These are phyloP conservation scores for Bombus superbus DNA, from an alignment of 1,140 invertebrate species.

Conservation along the genomic window DNA sequence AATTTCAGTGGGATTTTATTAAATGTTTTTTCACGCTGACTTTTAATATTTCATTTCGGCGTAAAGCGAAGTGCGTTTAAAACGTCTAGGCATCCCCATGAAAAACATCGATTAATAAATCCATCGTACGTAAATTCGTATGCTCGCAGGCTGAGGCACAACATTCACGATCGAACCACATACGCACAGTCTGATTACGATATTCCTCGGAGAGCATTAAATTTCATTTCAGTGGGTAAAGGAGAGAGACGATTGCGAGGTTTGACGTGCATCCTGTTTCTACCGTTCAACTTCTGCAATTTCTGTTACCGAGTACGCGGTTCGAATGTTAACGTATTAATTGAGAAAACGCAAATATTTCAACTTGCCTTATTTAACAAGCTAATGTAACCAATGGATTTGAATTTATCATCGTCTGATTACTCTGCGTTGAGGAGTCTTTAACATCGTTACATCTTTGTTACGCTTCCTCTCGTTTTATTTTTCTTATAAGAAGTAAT, in stretches of 20 bases:
- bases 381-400: background rate
- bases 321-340: background rate
- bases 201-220: slow-evolving; percentile 42
- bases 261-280: slow-evolving; percentile 24
- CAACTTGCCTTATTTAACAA: background rate
- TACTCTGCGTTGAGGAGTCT: background rate
- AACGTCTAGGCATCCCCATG: background rate
- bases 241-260: background rate
- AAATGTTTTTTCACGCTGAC: background rate
- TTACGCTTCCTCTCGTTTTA: background rate
- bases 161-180: slow-evolving; percentile 22
- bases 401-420: background rate
- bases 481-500: too few species aligned
- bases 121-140: slow-evolving; percentile 3
- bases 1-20: background rate
- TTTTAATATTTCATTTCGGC: background rate
- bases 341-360: background rate
- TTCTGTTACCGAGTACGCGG: background rate
- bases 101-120: slow-evolving; percentile 37
- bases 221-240: slow-evolving; percentile 17
- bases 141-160: background rate
- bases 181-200: slow-evolving; percentile 29
- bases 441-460: background rate
- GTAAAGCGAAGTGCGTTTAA: background rate
- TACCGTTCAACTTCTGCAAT: background rate